These are phyloP conservation scores for Tachyglossus aculeatus DNA, from an alignment of 2,797 vertebrate species.

Conservation along the genomic window DNA sequence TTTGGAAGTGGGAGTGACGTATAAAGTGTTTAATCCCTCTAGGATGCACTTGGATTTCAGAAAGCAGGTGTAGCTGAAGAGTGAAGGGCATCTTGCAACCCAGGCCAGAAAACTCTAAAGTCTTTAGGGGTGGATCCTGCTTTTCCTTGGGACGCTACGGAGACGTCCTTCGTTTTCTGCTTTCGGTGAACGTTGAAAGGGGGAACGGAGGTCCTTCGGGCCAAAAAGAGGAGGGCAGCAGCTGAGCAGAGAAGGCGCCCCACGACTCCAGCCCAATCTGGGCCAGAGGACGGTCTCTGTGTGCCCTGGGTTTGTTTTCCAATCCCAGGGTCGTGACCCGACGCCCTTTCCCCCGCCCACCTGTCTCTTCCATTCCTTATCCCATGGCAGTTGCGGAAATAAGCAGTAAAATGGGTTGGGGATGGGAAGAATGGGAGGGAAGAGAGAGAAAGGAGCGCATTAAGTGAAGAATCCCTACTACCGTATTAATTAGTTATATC, in stretches of 20 bases:
- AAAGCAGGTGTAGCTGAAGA: background rate
- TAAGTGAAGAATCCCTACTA: accelerated
- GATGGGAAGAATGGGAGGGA: background rate
- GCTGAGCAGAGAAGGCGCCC: background rate
- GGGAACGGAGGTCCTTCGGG: background rate
- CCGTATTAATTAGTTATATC: background rate
- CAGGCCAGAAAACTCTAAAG: background rate
- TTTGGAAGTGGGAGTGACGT: background rate
- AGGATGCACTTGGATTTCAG: background rate
- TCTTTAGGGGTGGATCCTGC: background rate
- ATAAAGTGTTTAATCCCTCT: background rate
- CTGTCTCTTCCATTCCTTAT: no score
- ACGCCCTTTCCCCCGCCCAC: no score
- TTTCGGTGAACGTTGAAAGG: background rate
- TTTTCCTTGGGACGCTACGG: background rate
- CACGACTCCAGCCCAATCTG: background rate
- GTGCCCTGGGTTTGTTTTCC: no score
- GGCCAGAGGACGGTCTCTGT: background rate
- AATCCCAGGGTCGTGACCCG: no score
- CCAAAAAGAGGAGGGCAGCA: background rate
- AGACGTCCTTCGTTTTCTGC: background rate
- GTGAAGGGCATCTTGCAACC: background rate
- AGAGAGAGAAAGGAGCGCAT: no score
- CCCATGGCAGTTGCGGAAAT: background rate
- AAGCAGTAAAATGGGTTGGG: background rate